Evolutionary conservation across 2,797 vertebrate genomes (phyloP).

Genomic region (Pantherophis alleghaniensis): DNA sequence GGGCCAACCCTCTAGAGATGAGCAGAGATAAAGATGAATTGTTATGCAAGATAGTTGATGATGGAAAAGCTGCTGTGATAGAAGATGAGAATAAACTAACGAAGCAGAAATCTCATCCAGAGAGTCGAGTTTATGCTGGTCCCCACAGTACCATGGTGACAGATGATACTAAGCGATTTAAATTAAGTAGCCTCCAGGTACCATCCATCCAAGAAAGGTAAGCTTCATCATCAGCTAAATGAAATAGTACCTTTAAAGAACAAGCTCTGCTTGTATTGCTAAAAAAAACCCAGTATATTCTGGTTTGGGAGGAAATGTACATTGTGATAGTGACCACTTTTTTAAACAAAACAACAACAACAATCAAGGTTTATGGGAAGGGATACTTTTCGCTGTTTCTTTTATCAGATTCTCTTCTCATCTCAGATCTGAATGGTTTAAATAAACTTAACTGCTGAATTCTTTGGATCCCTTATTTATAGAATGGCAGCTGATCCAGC

Average conservation of each 20-base stretch:
- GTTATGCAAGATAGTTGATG: too few relatives aligned
- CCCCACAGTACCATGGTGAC: neutral
- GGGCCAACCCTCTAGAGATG: neutral
- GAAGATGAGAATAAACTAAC: neutral
- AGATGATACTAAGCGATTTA: constrained; percentile 12
- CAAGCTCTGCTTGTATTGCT: neutral
- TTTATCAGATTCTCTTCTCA: neutral
- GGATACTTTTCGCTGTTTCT: neutral
- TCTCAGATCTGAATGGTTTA: neutral
- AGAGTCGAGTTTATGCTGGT: neutral
- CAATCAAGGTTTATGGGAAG: neutral
- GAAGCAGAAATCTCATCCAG: neutral
- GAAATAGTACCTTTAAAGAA: neutral
- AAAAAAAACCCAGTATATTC: neutral
- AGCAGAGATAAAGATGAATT: neutral
- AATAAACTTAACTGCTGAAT: neutral
- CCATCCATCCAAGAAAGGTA: neutral
- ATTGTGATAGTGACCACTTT: neutral
- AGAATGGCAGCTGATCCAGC: neutral
- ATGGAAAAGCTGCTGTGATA: neutral
- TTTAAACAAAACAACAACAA: too few relatives aligned
- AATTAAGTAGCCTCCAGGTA: neutral
- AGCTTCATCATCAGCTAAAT: neutral
- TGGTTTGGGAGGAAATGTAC: neutral
- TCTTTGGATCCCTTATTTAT: neutral